A percentile compares a stretch with the other conserved stretches of the same genome.
These are phyloP conservation scores for Cacoxenus indagator DNA, from an alignment of 2,888 invertebrate genomes.

Conservation along the genomic window DNA sequence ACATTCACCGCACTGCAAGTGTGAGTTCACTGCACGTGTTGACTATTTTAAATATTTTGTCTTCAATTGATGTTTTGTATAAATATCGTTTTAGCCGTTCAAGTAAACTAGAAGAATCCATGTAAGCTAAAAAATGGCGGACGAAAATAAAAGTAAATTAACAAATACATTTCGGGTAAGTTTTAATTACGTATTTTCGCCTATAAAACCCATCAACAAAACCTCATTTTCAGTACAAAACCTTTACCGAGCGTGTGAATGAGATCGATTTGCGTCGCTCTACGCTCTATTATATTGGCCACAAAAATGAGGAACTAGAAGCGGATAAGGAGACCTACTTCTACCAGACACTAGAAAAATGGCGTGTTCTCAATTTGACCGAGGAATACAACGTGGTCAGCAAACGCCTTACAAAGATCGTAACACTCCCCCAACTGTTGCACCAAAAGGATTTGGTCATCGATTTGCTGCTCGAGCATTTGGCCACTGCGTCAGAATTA, in stretches of 20 bases:
- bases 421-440: conserved; percentile 88
- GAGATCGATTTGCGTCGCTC: conserved; percentile 85
- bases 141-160: conserved; percentile 77
- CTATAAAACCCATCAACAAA: too few species aligned
- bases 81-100: not conserved
- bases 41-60: conserved; percentile 9
- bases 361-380: conserved; percentile 89
- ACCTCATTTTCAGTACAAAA: conserved; percentile 82
- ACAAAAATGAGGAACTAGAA: conserved; percentile 80
- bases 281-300: conserved; percentile 87
- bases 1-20: not conserved
- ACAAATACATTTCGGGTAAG: conserved; percentile 84
- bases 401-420: conserved; percentile 80
- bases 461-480: conserved; percentile 79
- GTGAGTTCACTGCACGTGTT: conserved; percentile 31
- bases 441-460: conserved; percentile 84
- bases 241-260: conserved; percentile 88
- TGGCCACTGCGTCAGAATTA: conserved; percentile 79
- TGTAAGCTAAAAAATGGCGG: conserved; percentile 41
- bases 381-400: conserved; percentile 84
- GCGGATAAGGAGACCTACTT: conserved; percentile 82
- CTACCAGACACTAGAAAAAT: conserved; percentile 86
- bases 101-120: conserved; percentile 1
- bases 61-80: not conserved
- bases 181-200: conserved; percentile 5